A percentile compares a stretch with the other conserved stretches of the same genome.
Evolutionary conservation across 2,888 invertebrate species (phyloP).

Genomic region (Rapana venosa): DNA sequence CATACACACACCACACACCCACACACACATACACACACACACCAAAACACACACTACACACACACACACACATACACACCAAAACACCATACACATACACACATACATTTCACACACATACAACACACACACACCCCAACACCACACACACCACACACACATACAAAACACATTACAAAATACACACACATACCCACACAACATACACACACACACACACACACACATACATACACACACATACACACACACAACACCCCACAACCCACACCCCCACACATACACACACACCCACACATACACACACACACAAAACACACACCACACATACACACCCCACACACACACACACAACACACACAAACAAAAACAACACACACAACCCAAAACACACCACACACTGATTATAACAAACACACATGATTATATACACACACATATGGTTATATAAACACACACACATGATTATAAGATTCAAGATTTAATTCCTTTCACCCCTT

Average conservation of each 20-base stretch:
- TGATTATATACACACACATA: conserved; percentile 24
- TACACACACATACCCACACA: too few relatives aligned
- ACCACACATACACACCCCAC: not conserved
- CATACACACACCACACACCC: conserved; percentile 13
- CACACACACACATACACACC: too few relatives aligned
- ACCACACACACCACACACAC: too few relatives aligned
- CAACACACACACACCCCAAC: too few relatives aligned
- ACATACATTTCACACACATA: too few relatives aligned
- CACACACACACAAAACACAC: not conserved
- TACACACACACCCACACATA: not conserved
- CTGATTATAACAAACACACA: not conserved
- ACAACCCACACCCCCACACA: not conserved
- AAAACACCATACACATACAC: too few relatives aligned
- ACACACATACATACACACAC: not conserved
- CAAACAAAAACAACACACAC: not conserved
- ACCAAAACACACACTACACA: too few relatives aligned
- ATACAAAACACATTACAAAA: too few relatives aligned
- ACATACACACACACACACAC: not conserved
- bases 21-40: conserved; percentile 35
- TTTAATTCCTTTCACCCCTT: too few relatives aligned
- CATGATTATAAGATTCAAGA: too few relatives aligned
- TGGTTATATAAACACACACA: not conserved
- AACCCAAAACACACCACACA: not conserved
- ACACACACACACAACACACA: not conserved
- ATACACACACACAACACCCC: not conserved